Evolutionary conservation across 2,797 vertebrate species (phyloP), one percentile per base, ranked within the genome.

Genomic region (Aulostomus chinensis): DNA sequence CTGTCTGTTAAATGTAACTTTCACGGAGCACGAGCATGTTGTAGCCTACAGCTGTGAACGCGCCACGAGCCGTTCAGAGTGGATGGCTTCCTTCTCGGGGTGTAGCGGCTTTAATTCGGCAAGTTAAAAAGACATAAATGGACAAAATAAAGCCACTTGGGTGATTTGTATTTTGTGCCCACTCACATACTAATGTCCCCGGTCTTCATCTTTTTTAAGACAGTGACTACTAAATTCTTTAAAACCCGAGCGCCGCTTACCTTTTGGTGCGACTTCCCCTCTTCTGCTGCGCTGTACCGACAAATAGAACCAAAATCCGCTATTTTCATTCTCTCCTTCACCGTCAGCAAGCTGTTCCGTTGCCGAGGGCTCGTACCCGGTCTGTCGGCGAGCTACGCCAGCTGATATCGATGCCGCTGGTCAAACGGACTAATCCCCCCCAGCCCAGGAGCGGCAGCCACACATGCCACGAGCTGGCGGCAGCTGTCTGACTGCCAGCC

Each of bases 281-380:
- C 59, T 24, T 34, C 56, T 37, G 36, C 59, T 67, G 43, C 36
- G 37, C 46, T 55, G 65, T 46, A 47, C 67, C 78, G 50, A 56
- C 66, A 47, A 32, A 35, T 45, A 61, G 17, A 72, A 55, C 39
- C 50, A 7, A 58, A 47, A 63, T 42, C 58, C 74, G 53, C 80
- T 84, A 68, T 78, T 84, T 26, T 79, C 83, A 86, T 88, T 76
- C 59, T 87, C 59, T 39, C 51, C 67, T 34, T 35, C 55, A 22
- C 72, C 22, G 48, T 46, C 25, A 5, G 6, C 24, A 7, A 18
- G 50, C 31, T 59, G 31, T 43, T 0, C 42, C 37, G 24, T 7
- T 4, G 18, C 11, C 22, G 16, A 11, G 26, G 20, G 16, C 40
- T 38, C 8, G 32, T 46, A n/a, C 8, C 33, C 6, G 12, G 10